Evolutionary conservation across 2,888 invertebrate genomes (phyloP).

Genomic region (Agrotis puta): DNA sequence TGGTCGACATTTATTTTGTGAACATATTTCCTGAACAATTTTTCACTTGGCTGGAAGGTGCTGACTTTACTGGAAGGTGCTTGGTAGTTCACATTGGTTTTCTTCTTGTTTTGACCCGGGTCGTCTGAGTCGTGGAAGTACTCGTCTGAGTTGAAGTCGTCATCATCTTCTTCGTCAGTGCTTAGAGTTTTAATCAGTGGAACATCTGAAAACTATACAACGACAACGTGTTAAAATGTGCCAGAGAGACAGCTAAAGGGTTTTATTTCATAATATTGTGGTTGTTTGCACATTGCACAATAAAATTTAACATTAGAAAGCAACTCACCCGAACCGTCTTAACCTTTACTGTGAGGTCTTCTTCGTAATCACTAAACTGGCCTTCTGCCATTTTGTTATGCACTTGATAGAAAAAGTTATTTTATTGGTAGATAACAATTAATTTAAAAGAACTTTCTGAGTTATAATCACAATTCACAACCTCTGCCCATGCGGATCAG

Average conservation of each 20-base stretch:
- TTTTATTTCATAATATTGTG: neutral
- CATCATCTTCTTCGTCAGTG: conserved; percentile 76
- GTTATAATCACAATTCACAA: conserved; percentile 11
- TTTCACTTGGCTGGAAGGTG: conserved; percentile 95
- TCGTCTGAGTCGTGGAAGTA: conserved; percentile 86
- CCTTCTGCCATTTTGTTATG: conserved; percentile 74
- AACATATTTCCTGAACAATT: conserved; percentile 94
- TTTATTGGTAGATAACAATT: neutral
- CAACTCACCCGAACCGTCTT: conserved; percentile 84
- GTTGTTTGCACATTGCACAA: neutral
- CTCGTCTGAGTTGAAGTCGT: conserved; percentile 83
- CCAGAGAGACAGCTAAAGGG: neutral
- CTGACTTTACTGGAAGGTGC: conserved; percentile 91
- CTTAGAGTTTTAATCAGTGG: conserved; percentile 76
- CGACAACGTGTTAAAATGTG: neutral
- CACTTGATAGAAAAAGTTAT: neutral
- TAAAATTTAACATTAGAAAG: neutral
- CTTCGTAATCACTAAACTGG: conserved; percentile 87
- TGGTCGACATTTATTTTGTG: conserved; percentile 96
- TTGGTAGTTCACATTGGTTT: conserved; percentile 88
- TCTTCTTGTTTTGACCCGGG: conserved; percentile 71
- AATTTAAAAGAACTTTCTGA: neutral
- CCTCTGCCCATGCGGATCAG: conserved; percentile 39
- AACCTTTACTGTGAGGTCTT: conserved; percentile 81
- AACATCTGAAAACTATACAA: conserved; percentile 81